phyloP scores from a whole-genome alignment of 2,888 invertebrate genomes.

The Sarcophaga caerulescens region DNA sequence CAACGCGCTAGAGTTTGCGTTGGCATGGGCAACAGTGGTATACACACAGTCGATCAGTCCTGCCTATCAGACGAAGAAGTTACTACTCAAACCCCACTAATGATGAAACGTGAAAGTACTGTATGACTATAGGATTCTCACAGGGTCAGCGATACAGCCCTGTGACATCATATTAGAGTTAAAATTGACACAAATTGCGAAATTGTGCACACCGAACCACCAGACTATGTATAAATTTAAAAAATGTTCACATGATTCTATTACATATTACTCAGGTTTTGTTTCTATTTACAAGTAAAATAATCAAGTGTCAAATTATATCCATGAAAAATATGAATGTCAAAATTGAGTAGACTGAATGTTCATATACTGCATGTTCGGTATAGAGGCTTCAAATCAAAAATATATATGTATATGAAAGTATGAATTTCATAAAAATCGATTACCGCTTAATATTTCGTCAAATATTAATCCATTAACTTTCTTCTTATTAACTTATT shows the following conservation, averaged over 20 bases:
- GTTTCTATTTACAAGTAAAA: conserved; percentile 48
- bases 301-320: conserved; percentile 48
- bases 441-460: too few species aligned
- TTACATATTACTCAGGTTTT: conserved; percentile 60
- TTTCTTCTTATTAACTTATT: too few species aligned
- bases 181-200: conserved; percentile 32
- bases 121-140: conserved; percentile 83
- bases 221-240: conserved; percentile 61
- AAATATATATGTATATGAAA: not conserved
- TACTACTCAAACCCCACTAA: conserved; percentile 85
- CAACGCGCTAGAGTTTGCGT: conserved; percentile 78
- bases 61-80: conserved; percentile 83
- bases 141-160: conserved; percentile 80
- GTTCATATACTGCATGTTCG: not conserved
- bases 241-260: conserved; percentile 49
- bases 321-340: not conserved
- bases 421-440: too few species aligned
- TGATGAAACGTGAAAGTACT: conserved; percentile 84
- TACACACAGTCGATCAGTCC: conserved; percentile 72
- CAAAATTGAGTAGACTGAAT: not conserved
- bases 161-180: conserved; percentile 74
- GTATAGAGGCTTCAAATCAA: not conserved
- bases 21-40: conserved; percentile 73
- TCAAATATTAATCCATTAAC: too few species aligned
- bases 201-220: conserved; percentile 60